phyloP scores from a whole-genome alignment of 2,797 vertebrate species.

The Myotis pilosus region DNA sequence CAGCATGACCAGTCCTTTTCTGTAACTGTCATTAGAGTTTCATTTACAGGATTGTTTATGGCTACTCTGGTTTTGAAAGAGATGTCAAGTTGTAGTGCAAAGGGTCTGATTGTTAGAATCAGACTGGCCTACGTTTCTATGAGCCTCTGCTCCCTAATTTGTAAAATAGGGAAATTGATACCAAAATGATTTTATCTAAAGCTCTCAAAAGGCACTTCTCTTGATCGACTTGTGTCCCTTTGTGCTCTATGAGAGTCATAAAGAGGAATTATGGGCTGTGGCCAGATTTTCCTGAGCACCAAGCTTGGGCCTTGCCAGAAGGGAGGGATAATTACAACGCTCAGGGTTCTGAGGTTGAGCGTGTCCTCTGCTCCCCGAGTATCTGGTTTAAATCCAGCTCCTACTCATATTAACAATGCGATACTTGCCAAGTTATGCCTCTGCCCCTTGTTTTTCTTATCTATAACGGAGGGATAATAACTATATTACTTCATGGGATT shows the following conservation, averaged over 20 bases:
- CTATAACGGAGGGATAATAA: background rate
- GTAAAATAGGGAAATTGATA: background rate
- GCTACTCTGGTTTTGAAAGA: background rate
- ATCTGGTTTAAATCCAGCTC: background rate
- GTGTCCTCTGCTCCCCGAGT: background rate
- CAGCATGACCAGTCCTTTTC: background rate
- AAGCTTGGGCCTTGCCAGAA: background rate
- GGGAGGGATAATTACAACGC: background rate
- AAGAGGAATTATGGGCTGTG: background rate
- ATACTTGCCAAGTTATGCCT: background rate
- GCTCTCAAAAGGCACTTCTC: background rate
- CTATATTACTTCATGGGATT: background rate
- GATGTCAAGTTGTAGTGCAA: background rate
- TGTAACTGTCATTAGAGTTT: background rate
- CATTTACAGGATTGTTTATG: background rate
- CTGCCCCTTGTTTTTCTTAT: background rate
- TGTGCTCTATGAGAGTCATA: background rate
- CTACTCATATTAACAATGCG: background rate
- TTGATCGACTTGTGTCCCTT: background rate
- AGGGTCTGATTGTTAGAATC: background rate
- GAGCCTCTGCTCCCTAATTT: background rate
- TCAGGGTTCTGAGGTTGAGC: background rate
- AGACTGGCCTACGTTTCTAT: background rate
- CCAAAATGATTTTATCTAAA: background rate
- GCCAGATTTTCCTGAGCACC: background rate